Percentiles rank a stretch among this genome's conserved stretches.
Evolutionary conservation across 2,797 vertebrate species (phyloP).

Genomic region (Allobates femoralis): DNA sequence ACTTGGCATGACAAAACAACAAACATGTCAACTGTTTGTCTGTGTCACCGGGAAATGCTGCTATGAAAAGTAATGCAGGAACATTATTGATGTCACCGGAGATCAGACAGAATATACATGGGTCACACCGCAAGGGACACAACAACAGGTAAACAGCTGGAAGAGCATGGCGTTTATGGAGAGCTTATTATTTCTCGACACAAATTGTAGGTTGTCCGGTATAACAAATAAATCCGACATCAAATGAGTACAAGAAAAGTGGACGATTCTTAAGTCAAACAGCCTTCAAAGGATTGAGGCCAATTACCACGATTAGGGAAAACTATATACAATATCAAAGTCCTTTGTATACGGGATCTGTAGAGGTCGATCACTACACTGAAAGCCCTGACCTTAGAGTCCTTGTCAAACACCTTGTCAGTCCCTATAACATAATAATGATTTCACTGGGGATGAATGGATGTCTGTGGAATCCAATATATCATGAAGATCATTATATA

Average conservation of each 20-base stretch:
- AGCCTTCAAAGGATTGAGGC: not conserved
- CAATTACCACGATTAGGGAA: not conserved
- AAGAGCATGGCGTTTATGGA: not conserved
- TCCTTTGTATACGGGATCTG: not conserved
- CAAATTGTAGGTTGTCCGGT: not conserved
- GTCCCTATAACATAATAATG: not conserved
- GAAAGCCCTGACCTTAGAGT: not conserved
- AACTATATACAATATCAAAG: not conserved
- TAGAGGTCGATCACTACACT: too few species aligned
- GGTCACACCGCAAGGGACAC: slow-evolving; percentile 12
- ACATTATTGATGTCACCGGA: not conserved
- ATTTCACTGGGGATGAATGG: not conserved
- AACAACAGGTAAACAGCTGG: not conserved
- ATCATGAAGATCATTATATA: not conserved
- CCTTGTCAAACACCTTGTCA: not conserved
- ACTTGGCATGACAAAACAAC: not conserved
- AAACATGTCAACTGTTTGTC: not conserved
- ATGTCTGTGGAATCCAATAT: not conserved
- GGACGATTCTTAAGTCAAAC: slow-evolving; percentile 10
- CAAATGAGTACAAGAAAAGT: not conserved
- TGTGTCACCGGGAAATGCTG: not conserved
- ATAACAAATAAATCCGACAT: not conserved
- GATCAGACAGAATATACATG: not conserved
- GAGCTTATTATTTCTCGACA: slow-evolving; percentile 4
- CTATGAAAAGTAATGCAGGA: not conserved